Evolutionary conservation across 2,797 vertebrate genomes (phyloP), one percentile per base, ranked within the genome.

Genomic region (Sphenodon punctatus): DNA sequence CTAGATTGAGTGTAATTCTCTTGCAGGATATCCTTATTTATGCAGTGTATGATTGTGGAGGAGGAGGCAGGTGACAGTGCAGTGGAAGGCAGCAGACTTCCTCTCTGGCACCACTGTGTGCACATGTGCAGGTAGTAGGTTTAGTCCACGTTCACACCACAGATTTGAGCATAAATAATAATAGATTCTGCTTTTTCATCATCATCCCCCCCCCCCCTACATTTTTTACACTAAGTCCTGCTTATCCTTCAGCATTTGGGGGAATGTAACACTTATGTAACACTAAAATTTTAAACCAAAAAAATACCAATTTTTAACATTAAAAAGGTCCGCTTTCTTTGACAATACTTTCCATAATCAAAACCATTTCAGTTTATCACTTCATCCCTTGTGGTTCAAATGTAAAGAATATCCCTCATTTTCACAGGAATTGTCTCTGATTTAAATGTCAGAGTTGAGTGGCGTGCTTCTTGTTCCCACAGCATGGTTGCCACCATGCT

Each of bases 271-370:
- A 65, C 75, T 86, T 79, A 69, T 66, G 68, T 53, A 85, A 22
- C 51, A 74, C 39, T 90, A 78, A 76, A 92, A 90, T 86, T 48
- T 73, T 92, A 82, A 75, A 89, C 22, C 46, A 82, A 75, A 80
- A 91, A 91, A 89, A 86, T 84, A 64, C 27, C 45, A 85, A 85
- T 82, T 72, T 41, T 73, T 75, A 74, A 59, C n/a, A n/a, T 2
- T 5, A 73, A 79, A 90, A 86, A 89, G 69, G 69, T 90, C 75
- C 89, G 5, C 49, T 84, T 86, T 88, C 80, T 80, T 80, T 84
- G 63, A 82, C 72, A 86, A 7, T 77, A 45, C 77, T 87, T 91
- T 85, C 77, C 84, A 34, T 85, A 70, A 83, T 67, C 32, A 86
- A 78, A 92, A 84, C 41, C 56, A 86, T 78, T 87, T 85, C 19